Conservation (phyloP, 2,797 vertebrate species). For the Paramormyrops hopkinsi region DNA sequence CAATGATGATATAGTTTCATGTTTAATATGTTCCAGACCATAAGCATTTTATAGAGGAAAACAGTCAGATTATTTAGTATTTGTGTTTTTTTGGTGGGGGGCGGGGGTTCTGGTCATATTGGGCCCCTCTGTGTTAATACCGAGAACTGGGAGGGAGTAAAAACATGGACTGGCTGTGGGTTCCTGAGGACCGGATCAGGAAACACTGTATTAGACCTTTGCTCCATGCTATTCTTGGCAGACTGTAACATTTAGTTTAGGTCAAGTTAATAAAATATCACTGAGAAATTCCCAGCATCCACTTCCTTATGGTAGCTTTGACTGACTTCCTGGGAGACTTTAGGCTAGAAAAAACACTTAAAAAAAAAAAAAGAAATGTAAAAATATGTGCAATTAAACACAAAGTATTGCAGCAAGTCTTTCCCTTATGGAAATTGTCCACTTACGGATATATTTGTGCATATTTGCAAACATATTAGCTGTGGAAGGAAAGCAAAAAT, state of each 20-base stretch:
- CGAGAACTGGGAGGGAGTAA: background rate
- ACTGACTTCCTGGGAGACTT: background rate
- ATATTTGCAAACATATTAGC: background rate
- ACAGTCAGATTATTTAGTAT: background rate
- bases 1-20: background rate
- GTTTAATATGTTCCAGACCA: background rate
- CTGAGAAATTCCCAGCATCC: background rate
- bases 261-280: background rate
- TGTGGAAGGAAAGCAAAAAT: background rate
- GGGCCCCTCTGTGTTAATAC: background rate
- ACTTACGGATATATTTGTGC: background rate
- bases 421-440: background rate
- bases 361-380: background rate
- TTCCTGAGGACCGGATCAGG: background rate
- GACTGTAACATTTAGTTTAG: background rate
- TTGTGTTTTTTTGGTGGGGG: background rate
- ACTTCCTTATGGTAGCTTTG: constrained; percentile 1
- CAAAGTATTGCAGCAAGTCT: background rate
- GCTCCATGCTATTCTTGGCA: background rate
- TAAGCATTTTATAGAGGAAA: background rate
- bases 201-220: background rate
- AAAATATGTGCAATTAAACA: background rate
- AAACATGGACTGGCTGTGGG: background rate
- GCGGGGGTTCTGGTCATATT: background rate
- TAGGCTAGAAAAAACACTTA: background rate